A percentile compares a stretch with the other conserved stretches of the same genome.
Evolutionary conservation across 2,113 vertebrate species (phyloP).

Genomic region (Dromiciops gliroides): DNA sequence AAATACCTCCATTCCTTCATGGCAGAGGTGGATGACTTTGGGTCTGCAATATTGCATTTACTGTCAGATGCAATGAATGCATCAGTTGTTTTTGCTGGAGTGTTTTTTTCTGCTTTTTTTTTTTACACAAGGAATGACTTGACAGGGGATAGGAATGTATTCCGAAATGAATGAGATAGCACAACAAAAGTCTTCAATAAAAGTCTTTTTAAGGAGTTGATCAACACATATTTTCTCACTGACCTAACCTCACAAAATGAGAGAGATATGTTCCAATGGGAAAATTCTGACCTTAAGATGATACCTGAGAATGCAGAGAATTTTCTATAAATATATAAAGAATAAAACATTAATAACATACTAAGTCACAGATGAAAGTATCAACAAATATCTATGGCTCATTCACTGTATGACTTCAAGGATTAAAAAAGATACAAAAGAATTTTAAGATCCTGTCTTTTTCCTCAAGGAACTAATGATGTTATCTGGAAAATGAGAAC

Average conservation of each 20-base stretch:
- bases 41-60: not conserved
- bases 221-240: constrained; percentile 19
- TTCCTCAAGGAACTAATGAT: not conserved
- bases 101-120: not conserved
- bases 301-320: constrained; percentile 28
- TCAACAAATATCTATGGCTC: not conserved
- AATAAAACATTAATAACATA: constrained; percentile 11
- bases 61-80: not conserved
- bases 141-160: not conserved
- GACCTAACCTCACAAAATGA: constrained; percentile 16
- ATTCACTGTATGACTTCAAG: not conserved
- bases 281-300: not conserved
- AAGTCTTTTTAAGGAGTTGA: not conserved
- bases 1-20: not conserved
- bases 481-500: not conserved
- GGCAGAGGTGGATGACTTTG: not conserved
- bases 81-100: not conserved
- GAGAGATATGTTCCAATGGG: not conserved
- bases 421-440: not conserved
- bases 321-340: constrained; percentile 38
- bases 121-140: not conserved
- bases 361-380: not conserved
- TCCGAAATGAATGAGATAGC: not conserved
- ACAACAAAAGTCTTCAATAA: not conserved
- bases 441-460: not conserved